Base-by-base conservation (phyloP, 2,888 invertebrate species). In the Tupiocoris notatus region DNA sequence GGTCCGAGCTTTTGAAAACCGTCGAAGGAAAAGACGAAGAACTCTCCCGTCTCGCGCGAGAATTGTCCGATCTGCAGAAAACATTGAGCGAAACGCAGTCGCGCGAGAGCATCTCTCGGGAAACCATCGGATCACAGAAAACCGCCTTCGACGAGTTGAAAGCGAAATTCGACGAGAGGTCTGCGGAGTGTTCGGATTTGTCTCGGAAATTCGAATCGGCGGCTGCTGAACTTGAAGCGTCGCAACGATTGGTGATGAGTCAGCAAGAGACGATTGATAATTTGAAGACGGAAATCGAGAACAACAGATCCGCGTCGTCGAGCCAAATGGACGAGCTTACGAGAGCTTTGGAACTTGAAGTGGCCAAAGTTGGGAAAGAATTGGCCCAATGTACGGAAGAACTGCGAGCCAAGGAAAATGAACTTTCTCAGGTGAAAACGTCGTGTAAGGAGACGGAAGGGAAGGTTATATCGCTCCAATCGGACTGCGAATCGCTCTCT, bases 341-440 rank as follows among this genome's bases (percentile, higher is more conserved):
- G 21, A 24, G 54, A 56, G 63, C 39, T 68, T 39, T 67, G 18
- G 77, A 79, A 65, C 58, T 20, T n/a, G 65, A 81, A 77, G 80
- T 82, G 7, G 78, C 78, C 64, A 78, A 79, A 56, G 65, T 83
- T 54, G 78, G 80, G 1, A 76, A 80, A n/a, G 80, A 81, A 68
- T 78, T 82, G 66, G 80, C 82, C 79, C 79, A 75, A n/a, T 81
- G 81, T 73, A 80, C 81, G n/a, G 81, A 82, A 20, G 81, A 81
- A 78, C 77, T 82, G 18, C 85, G 86, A 80, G 87, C 88, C 81
- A 89, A 89, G 83, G 86, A 87, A 80, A 84, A 84, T 1, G 88
- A 89, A 79, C 81, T 89, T 74, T 84, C 85, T 78, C 86, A 85
- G 63, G 85, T 88, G n/a, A n/a, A 24, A 65, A 17, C 58, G n/a